phyloP scores from a whole-genome alignment of 2,888 invertebrate genomes.

The Cephonodes hylas region DNA sequence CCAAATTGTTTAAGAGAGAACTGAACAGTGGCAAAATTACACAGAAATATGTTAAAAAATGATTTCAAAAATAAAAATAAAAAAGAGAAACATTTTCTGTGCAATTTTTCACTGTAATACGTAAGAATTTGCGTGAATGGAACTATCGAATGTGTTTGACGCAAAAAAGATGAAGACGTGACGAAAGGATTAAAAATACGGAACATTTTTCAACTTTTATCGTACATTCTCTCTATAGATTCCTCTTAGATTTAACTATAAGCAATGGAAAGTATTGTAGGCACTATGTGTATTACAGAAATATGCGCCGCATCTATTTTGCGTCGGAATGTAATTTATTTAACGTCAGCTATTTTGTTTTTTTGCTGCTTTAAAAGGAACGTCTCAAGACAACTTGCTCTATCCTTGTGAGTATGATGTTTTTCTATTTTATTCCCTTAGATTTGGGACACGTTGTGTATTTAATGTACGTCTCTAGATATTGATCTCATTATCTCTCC shows the following conservation, averaged over 20 bases:
- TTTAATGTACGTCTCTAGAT: not conserved
- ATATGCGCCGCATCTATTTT: not conserved
- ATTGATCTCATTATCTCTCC: not conserved
- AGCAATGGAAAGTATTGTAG: not conserved
- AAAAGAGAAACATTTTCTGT: constrained; percentile 26
- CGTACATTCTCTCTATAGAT: not conserved
- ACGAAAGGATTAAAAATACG: not conserved
- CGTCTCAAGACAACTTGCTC: constrained; percentile 83
- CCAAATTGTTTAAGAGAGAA: constrained; percentile 50
- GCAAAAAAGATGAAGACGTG: constrained; percentile 8
- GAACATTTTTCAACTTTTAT: not conserved
- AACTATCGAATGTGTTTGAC: constrained; percentile 14
- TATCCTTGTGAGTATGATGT: constrained; percentile 82
- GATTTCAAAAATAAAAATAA: constrained; percentile 27
- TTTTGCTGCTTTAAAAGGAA: constrained; percentile 75
- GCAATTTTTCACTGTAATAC: constrained; percentile 23
- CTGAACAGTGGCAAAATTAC: constrained; percentile 27
- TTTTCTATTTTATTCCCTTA: constrained; percentile 22
- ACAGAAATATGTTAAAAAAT: constrained; percentile 25
- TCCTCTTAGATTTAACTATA: not conserved
- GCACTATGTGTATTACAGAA: constrained; percentile 1
- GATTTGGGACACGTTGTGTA: constrained; percentile 24
- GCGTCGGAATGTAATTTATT: constrained; percentile 21
- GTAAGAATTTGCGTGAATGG: constrained; percentile 31
- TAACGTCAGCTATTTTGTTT: constrained; percentile 36